Percentiles rank a stretch among this genome's conserved stretches.
Conservation (phyloP, 2,113 vertebrate species). For the Struthio camelus region DNA sequence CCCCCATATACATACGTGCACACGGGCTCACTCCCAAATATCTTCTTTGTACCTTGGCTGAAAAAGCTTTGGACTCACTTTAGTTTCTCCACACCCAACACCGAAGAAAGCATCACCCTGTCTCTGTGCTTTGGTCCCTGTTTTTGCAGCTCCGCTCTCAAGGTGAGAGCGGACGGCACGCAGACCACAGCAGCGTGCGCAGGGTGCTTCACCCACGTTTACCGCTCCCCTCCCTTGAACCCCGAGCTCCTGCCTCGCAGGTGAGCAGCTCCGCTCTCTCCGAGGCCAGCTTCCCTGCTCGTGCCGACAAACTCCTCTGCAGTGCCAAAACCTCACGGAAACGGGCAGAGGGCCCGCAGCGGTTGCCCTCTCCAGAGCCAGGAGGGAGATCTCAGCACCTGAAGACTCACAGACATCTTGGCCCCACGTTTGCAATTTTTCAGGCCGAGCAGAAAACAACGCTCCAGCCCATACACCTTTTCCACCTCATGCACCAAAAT, state of each 20-base stretch:
- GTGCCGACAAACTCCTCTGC: background rate
- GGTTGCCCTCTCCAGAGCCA: background rate
- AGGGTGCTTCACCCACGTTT: accelerated
- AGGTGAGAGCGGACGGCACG: background rate
- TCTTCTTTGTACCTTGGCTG: background rate
- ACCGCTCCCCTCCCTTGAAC: background rate
- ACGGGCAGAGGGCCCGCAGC: too few relatives aligned
- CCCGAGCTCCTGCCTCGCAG: background rate
- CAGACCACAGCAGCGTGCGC: background rate
- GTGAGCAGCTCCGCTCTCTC: background rate
- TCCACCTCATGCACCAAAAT: background rate
- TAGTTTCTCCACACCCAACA: background rate
- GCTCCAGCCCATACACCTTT: accelerated
- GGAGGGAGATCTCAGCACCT: background rate
- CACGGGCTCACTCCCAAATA: background rate
- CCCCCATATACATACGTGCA: too few relatives aligned
- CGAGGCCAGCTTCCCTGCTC: background rate
- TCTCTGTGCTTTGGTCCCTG: background rate
- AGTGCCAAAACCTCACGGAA: background rate
- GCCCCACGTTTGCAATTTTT: background rate
- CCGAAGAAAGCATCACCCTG: background rate
- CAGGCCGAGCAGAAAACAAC: background rate
- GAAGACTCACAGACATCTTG: background rate
- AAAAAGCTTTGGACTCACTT: background rate
- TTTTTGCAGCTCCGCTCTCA: background rate